These are phyloP conservation scores for Sebastes vulpes DNA, from an alignment of 2,797 vertebrate genomes.

Conservation along the genomic window DNA sequence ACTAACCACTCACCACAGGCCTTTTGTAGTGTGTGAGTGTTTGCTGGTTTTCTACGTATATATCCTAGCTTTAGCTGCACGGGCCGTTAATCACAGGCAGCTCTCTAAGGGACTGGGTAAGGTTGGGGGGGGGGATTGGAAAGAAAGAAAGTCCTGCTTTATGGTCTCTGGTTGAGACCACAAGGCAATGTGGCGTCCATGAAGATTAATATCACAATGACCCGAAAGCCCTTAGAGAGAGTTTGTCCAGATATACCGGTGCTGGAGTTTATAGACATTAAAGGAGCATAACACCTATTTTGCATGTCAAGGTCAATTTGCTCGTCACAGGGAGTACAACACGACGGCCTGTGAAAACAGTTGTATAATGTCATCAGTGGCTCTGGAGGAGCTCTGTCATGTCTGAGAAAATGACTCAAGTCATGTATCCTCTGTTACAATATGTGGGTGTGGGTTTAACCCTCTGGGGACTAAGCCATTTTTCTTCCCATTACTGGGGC, in stretches of 20 bases:
- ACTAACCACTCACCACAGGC: constrained; percentile 50
- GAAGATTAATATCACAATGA: constrained; percentile 35
- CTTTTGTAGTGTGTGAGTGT: constrained; percentile 2
- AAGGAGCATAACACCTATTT: constrained; percentile 19
- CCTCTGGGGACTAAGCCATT: too few relatives aligned
- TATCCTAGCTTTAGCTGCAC: constrained; percentile 35
- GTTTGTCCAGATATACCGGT: neutral
- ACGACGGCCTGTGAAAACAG: neutral
- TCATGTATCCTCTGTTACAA: neutral
- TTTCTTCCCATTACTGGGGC: too few relatives aligned
- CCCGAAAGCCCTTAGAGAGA: neutral
- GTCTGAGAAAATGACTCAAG: neutral
- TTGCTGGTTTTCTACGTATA: constrained; percentile 14
- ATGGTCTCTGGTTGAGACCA: constrained; percentile 37
- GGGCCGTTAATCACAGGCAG: constrained; percentile 39
- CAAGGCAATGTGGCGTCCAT: constrained; percentile 25
- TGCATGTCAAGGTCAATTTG: neutral
- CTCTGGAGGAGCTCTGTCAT: too few relatives aligned
- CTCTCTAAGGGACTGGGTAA: neutral
- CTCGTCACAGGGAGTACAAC: neutral
- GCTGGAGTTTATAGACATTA: neutral
- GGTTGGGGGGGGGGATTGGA: neutral
- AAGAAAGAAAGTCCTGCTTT: constrained; percentile 33
- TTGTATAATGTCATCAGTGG: neutral
- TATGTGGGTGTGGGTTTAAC: neutral